phyloP scores from a whole-genome alignment of 2,113 vertebrate species.

The Takifugu bimaculatus region DNA sequence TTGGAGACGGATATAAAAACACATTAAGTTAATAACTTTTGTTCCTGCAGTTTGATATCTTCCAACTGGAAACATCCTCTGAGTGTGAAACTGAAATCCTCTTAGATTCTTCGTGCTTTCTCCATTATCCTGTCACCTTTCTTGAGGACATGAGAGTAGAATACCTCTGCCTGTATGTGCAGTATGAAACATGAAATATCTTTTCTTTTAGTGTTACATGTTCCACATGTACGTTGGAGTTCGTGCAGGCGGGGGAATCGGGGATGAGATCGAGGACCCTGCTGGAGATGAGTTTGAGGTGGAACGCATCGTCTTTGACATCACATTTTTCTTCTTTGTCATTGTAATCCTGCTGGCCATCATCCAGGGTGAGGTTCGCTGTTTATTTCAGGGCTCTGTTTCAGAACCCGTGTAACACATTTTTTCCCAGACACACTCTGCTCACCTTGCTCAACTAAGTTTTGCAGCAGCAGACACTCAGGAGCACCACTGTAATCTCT shows the following conservation, averaged over 20 bases:
- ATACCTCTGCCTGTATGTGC: background rate
- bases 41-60: constrained; percentile 4
- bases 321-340: constrained; percentile 98
- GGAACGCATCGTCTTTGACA: constrained; percentile 92
- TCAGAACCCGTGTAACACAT: background rate
- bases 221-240: constrained; percentile 98
- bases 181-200: background rate
- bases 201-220: constrained; percentile 88
- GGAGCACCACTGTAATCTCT: background rate
- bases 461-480: background rate
- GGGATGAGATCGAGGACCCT: constrained; percentile 93
- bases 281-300: constrained; percentile 95
- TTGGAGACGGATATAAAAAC: constrained; percentile 4
- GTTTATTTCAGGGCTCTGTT: background rate
- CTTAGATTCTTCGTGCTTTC: background rate
- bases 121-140: background rate
- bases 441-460: background rate
- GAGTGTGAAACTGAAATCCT: background rate
- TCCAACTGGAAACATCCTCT: background rate
- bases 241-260: constrained; percentile 91
- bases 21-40: background rate
- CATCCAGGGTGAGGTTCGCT: constrained; percentile 84
- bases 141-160: background rate
- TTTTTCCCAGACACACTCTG: background rate
- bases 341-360: constrained; percentile 96